Percentiles rank a stretch among this genome's conserved stretches.
Conservation (phyloP, 2,888 invertebrate species). For the Pammene aurita region DNA sequence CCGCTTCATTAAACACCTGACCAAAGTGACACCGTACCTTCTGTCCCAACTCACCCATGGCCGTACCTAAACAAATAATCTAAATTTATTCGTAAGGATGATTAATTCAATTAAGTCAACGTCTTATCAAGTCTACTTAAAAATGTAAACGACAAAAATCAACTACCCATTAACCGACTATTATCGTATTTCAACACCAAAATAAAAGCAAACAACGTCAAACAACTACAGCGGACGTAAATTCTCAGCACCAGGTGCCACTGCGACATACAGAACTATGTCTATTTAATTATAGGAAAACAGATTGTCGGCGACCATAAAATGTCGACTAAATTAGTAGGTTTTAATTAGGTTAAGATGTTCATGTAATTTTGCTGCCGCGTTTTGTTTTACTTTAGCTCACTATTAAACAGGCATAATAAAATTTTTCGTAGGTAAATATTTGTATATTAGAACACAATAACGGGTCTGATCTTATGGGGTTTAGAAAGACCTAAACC, state of each 20-base stretch:
- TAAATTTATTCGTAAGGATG: background rate
- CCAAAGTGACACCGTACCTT: no score
- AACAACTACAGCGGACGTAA: conserved; percentile 47
- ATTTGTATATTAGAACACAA: no score
- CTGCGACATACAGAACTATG: conserved; percentile 49
- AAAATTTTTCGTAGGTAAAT: no score
- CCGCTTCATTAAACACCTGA: no score
- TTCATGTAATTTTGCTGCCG: conserved; percentile 37
- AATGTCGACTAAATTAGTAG: conserved; percentile 35
- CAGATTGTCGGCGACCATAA: conserved; percentile 38
- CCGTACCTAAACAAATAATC: background rate
- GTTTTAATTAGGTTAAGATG: conserved; percentile 36
- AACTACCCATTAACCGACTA: conserved; percentile 46
- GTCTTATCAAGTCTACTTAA: conserved; percentile 3
- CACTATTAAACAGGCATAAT: background rate
- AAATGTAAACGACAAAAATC: conserved; percentile 17
- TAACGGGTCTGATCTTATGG: no score
- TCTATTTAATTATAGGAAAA: conserved; percentile 44
- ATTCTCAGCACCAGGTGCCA: conserved; percentile 52
- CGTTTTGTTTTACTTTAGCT: conserved; percentile 1
- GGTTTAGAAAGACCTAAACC: no score
- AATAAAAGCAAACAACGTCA: conserved; percentile 51
- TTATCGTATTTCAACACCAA: conserved; percentile 52
- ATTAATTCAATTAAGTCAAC: conserved; percentile 15
- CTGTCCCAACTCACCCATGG: no score